Percentiles rank a stretch among this genome's conserved stretches.
phyloP scores from a whole-genome alignment of 2,797 vertebrate genomes.

The Darevskia nairensis region DNA sequence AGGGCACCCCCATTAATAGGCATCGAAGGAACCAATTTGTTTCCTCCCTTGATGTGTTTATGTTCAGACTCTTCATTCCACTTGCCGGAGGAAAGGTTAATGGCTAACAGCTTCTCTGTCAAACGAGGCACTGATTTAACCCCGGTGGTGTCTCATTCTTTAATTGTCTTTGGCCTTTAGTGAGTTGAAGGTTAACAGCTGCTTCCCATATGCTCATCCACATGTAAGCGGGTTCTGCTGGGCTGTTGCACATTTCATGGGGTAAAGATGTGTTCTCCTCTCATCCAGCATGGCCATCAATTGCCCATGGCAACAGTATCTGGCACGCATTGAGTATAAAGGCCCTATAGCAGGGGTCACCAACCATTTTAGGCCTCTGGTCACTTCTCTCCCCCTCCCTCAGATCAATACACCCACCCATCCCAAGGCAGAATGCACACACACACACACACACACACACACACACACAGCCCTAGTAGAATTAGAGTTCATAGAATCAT shows the following conservation, averaged over 20 bases:
- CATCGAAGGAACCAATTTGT: slow-evolving; percentile 2
- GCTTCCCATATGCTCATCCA: slow-evolving; percentile 4
- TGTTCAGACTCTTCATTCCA: background rate
- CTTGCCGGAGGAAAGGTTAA: slow-evolving; percentile 28
- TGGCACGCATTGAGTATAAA: background rate
- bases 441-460: no score
- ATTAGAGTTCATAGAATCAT: no score
- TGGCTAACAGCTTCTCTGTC: slow-evolving; percentile 21
- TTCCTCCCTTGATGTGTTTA: slow-evolving; percentile 5
- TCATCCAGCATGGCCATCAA: background rate
- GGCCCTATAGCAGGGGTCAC: background rate
- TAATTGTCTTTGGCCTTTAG: slow-evolving; percentile 34
- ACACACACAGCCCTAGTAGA: no score
- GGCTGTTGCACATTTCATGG: background rate
- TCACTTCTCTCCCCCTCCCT: no score
- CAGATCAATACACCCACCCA: no score
- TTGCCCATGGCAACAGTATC: background rate
- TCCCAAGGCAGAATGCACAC: no score
- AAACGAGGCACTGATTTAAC: slow-evolving; percentile 15
- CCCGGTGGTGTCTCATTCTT: background rate
- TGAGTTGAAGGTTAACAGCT: slow-evolving; percentile 17
- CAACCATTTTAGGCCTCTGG: no score
- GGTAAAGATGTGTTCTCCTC: background rate
- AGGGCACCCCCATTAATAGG: slow-evolving; percentile 9
- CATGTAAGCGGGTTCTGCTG: background rate